phyloP scores from a whole-genome alignment of 2,888 invertebrate genomes.

The Pyrochroa serraticornis region DNA sequence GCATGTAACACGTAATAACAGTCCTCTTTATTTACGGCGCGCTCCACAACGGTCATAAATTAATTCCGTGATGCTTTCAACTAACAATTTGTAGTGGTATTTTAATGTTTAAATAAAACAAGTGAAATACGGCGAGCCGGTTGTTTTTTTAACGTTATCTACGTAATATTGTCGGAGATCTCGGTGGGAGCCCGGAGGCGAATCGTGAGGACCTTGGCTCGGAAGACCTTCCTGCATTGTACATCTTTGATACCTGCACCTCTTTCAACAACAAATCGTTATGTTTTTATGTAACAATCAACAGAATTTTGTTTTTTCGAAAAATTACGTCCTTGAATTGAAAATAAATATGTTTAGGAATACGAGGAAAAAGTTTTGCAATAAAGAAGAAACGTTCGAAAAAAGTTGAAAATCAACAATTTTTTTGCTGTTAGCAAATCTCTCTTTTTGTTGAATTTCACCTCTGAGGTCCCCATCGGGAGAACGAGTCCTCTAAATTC shows the following conservation, averaged over 20 bases:
- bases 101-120: conserved; percentile 26
- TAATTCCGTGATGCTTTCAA: conserved; percentile 19
- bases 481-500: too few species aligned
- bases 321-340: too few species aligned
- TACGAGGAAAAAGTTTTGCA: neutral
- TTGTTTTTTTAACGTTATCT: conserved; percentile 36
- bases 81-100: conserved; percentile 28
- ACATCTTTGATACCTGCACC: conserved; percentile 43
- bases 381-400: neutral
- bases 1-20: conserved; percentile 16
- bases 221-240: conserved; percentile 50
- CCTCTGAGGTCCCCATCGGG: too few species aligned
- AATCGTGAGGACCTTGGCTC: conserved; percentile 51
- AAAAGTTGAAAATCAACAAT: neutral
- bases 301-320: neutral
- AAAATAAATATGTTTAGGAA: too few species aligned
- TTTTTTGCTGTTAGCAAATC: too few species aligned
- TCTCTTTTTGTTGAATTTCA: too few species aligned
- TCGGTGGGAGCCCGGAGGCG: conserved; percentile 39
- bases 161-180: conserved; percentile 39
- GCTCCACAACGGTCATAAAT: conserved; percentile 19
- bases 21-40: conserved; percentile 16
- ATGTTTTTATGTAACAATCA: neutral
- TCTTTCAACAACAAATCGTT: conserved; percentile 3
- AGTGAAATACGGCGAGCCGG: conserved; percentile 26